phyloP scores from a whole-genome alignment of 2,888 invertebrate species.

The Prosapia bicincta region DNA sequence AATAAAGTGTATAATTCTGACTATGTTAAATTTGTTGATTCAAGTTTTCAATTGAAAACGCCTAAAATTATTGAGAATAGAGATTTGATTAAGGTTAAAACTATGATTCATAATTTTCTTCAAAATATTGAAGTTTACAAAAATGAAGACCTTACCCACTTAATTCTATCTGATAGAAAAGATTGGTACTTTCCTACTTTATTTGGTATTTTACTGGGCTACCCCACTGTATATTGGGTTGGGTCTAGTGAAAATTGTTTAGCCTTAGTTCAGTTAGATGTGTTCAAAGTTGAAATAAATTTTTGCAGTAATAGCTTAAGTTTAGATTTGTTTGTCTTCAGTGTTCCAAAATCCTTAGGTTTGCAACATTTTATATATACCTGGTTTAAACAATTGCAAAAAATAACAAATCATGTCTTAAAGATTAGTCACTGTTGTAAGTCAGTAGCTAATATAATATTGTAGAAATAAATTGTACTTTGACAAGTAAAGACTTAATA shows the following conservation, averaged over 20 bases:
- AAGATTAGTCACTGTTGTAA: neutral
- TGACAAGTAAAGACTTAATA: neutral
- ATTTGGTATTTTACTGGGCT: constrained; percentile 43
- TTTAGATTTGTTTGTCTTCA: neutral
- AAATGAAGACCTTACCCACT: neutral
- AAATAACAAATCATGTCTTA: neutral
- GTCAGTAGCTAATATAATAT: neutral
- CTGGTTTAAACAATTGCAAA: neutral
- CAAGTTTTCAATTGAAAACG: constrained; percentile 5
- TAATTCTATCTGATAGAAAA: neutral
- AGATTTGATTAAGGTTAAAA: constrained; percentile 15
- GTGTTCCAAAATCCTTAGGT: neutral
- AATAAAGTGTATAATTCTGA: neutral
- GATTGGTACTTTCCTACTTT: constrained; percentile 42
- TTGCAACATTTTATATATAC: neutral
- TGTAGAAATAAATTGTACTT: neutral
- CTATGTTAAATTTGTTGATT: constrained; percentile 9
- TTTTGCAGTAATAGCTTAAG: neutral
- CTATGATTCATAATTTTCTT: constrained; percentile 11
- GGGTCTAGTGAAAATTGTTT: constrained; percentile 7
- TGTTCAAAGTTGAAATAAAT: neutral
- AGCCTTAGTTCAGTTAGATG: neutral
- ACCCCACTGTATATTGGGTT: constrained; percentile 44
- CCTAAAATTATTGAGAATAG: constrained; percentile 1
- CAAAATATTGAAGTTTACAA: neutral